Evolutionary conservation across 2,797 vertebrate species (phyloP).

Genomic region (Triplophysa bombifrons): DNA sequence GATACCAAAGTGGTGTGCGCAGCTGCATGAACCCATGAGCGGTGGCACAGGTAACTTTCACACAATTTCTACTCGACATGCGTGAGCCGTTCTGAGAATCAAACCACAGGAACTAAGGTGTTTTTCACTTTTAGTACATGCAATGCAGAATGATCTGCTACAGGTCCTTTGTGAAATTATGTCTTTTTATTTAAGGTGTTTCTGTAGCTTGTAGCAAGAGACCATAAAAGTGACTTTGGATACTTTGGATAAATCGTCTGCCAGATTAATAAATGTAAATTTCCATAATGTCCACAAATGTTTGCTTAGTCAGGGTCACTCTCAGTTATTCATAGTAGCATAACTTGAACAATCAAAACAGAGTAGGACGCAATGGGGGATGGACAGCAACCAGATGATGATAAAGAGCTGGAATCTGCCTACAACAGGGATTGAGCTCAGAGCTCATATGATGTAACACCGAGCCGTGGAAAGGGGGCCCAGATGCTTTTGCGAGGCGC

Average conservation of each 20-base stretch:
- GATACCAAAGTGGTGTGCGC: conserved; percentile 67
- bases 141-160: not conserved
- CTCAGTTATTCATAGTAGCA: conserved; percentile 25
- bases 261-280: not conserved
- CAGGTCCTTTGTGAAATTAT: not conserved
- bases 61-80: conserved; percentile 27
- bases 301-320: conserved; percentile 1
- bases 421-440: conserved; percentile 43
- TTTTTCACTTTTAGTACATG: conserved; percentile 2
- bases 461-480: conserved; percentile 43
- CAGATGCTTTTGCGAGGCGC: conserved; percentile 58
- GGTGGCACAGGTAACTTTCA: not conserved
- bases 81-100: conserved; percentile 2
- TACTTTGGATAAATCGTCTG: not conserved
- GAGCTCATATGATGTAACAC: conserved; percentile 56
- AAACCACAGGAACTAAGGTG: conserved; percentile 22
- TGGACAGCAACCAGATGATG: conserved; percentile 44
- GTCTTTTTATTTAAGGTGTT: not conserved
- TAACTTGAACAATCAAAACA: conserved; percentile 18
- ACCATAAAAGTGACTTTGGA: not conserved
- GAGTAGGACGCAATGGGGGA: conserved; percentile 28
- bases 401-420: conserved; percentile 46
- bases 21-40: conserved; percentile 55
- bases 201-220: not conserved
- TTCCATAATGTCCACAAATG: not conserved